A percentile compares a stretch with the other conserved stretches of the same genome.
phyloP scores from a whole-genome alignment of 2,797 vertebrate genomes.

The Geranospiza caerulescens region DNA sequence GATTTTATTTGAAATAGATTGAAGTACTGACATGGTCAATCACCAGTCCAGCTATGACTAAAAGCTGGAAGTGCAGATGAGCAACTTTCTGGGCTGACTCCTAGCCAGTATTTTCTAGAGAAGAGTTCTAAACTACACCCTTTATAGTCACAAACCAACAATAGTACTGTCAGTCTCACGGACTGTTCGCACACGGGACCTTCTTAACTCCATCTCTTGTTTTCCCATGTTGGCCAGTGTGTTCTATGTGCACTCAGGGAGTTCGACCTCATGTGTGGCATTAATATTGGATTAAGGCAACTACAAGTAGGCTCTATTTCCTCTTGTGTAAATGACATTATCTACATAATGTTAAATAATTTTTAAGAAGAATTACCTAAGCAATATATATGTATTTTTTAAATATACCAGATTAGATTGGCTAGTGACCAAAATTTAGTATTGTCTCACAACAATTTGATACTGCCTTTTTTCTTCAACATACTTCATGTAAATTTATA shows the following conservation, averaged over 20 bases:
- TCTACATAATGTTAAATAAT: background rate
- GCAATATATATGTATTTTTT: background rate
- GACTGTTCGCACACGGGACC: background rate
- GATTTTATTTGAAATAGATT: background rate
- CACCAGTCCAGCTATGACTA: background rate
- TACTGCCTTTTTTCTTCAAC: background rate
- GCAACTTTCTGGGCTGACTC: background rate
- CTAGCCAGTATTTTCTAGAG: background rate
- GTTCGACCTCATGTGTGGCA: background rate
- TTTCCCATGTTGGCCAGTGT: background rate
- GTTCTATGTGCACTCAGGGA: background rate
- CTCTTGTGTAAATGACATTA: background rate
- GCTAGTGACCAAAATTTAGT: background rate
- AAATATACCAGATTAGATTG: background rate
- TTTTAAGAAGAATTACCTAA: background rate
- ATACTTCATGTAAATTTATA: background rate
- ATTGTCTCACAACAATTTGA: background rate
- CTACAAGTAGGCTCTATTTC: background rate
- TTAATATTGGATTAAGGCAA: background rate
- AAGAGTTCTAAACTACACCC: fast-evolving
- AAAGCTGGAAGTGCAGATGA: background rate
- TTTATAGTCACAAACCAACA: background rate
- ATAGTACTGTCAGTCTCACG: background rate
- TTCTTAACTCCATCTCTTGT: background rate
- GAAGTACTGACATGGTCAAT: background rate